Percentiles rank a stretch among this genome's conserved stretches.
Conservation (phyloP, 2,797 vertebrate genomes). For the Amniataba percoides region DNA sequence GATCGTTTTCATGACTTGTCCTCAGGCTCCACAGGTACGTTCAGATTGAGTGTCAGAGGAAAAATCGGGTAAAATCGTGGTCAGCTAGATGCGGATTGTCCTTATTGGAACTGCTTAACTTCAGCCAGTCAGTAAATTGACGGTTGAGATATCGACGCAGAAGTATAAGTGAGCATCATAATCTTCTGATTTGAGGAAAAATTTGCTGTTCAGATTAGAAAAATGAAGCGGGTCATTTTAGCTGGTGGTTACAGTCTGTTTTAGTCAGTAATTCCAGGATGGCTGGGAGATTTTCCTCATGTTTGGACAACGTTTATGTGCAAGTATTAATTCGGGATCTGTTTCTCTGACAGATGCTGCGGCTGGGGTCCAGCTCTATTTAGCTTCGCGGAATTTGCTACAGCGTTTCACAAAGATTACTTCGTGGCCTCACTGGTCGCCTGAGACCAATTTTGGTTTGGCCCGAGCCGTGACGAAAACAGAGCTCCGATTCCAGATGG, state of each 20-base stretch:
- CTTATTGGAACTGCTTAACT: slow-evolving; percentile 11
- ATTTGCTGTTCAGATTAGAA: slow-evolving; percentile 28
- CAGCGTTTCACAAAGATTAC: slow-evolving; percentile 76
- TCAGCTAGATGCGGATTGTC: not conserved
- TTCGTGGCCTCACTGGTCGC: slow-evolving; percentile 75
- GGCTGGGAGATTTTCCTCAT: slow-evolving; percentile 48
- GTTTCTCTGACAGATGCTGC: slow-evolving; percentile 72
- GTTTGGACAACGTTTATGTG: slow-evolving; percentile 56
- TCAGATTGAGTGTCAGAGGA: slow-evolving; percentile 5
- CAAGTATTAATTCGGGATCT: slow-evolving; percentile 59
- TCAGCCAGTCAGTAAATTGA: slow-evolving; percentile 9
- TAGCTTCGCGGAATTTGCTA: slow-evolving; percentile 74
- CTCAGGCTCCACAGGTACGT: not conserved
- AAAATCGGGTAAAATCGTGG: slow-evolving; percentile 4
- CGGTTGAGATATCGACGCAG: slow-evolving; percentile 24
- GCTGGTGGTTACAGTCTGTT: slow-evolving; percentile 40
- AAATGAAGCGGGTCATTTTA: slow-evolving; percentile 26
- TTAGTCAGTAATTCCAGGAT: slow-evolving; percentile 43
- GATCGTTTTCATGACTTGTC: not conserved
- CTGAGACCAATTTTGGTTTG: slow-evolving; percentile 84
- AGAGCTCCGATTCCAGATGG: slow-evolving; percentile 73
- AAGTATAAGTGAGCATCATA: slow-evolving; percentile 23
- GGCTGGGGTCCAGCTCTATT: slow-evolving; percentile 68
- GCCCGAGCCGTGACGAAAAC: slow-evolving; percentile 73
- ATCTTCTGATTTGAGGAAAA: slow-evolving; percentile 38